These are phyloP conservation scores for Drosophila anomalipes DNA, from an alignment of 2,888 invertebrate genomes.

Conservation along the genomic window DNA sequence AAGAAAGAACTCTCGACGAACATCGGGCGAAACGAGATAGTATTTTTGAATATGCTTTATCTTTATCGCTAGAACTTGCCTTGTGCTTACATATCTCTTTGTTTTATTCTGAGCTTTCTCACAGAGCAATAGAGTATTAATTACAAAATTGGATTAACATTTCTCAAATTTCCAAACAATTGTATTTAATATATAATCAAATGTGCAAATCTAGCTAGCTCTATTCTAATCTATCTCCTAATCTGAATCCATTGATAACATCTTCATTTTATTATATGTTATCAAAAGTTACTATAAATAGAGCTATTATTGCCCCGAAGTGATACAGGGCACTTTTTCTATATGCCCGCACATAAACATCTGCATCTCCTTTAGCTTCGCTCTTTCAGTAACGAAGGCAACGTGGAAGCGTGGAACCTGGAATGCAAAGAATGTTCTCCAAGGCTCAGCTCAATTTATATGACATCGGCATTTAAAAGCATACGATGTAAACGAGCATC, in stretches of 20 bases:
- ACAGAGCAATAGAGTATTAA: background rate
- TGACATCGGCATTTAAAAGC: background rate
- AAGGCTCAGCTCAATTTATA: background rate
- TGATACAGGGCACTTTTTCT: too few relatives aligned
- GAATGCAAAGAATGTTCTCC: background rate
- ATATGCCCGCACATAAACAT: too few relatives aligned
- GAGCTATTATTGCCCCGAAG: background rate
- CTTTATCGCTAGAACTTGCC: background rate
- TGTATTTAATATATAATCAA: background rate
- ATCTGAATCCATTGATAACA: background rate
- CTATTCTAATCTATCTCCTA: background rate
- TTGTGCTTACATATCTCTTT: background rate
- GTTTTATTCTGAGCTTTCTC: background rate
- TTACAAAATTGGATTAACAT: background rate
- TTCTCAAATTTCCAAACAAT: background rate
- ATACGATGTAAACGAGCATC: background rate
- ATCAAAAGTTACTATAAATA: background rate
- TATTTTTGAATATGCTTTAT: background rate
- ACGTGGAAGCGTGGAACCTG: background rate
- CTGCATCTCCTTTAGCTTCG: too few relatives aligned
- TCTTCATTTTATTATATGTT: background rate
- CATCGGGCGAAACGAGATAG: background rate
- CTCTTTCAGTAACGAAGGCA: background rate
- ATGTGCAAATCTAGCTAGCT: too few relatives aligned
- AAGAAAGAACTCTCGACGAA: background rate